phyloP scores from a whole-genome alignment of 2,797 vertebrate species.

The Gila robusta region DNA sequence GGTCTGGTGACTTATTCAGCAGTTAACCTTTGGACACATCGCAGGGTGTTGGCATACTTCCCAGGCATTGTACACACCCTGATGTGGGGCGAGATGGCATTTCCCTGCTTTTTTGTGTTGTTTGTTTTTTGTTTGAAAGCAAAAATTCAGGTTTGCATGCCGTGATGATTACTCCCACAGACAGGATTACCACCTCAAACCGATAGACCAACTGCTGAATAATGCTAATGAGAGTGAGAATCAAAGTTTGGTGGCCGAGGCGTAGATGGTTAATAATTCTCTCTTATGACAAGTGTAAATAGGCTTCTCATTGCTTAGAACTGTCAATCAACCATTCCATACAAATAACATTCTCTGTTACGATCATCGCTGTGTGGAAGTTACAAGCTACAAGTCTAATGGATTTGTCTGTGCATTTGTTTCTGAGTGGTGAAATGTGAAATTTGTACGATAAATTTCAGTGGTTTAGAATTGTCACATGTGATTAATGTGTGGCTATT shows the following conservation, averaged over 20 bases:
- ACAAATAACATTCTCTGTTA: constrained; percentile 14
- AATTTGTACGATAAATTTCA: not conserved
- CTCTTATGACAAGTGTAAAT: constrained; percentile 69
- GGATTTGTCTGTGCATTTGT: not conserved
- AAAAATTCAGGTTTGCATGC: constrained; percentile 16
- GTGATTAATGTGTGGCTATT: constrained; percentile 11
- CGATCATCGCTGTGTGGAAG: constrained; percentile 9
- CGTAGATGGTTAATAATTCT: constrained; percentile 74
- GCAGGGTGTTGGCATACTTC: constrained; percentile 31
- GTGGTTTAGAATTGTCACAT: not conserved
- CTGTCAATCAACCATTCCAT: constrained; percentile 39
- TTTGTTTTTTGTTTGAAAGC: constrained; percentile 7
- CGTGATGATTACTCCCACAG: constrained; percentile 19
- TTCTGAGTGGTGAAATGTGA: not conserved
- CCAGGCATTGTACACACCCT: constrained; percentile 22
- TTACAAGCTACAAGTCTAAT: not conserved
- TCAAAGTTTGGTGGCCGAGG: constrained; percentile 68
- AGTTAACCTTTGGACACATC: constrained; percentile 72
- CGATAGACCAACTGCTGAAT: constrained; percentile 63
- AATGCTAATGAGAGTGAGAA: constrained; percentile 70
- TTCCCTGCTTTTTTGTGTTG: not conserved
- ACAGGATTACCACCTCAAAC: constrained; percentile 37
- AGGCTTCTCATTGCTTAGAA: constrained; percentile 24
- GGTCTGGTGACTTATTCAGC: constrained; percentile 55
- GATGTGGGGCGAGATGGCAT: constrained; percentile 27